phyloP scores from a whole-genome alignment of 2,888 invertebrate genomes.

The Panzeria rudis region DNA sequence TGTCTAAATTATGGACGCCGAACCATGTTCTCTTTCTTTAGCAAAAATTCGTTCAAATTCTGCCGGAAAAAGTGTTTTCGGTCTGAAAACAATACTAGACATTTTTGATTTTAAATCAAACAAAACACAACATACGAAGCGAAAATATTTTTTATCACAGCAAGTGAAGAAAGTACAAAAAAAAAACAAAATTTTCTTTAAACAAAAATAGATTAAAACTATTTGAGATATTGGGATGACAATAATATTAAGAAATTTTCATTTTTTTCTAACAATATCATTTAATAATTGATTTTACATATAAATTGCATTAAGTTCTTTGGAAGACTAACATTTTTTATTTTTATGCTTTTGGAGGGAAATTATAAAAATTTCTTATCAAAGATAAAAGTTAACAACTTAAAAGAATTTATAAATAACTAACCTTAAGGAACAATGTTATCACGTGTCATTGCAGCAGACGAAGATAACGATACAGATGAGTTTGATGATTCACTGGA shows the following conservation, averaged over 20 bases:
- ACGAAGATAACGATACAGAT: slow-evolving; percentile 56
- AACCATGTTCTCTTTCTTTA: no score
- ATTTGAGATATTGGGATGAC: not conserved
- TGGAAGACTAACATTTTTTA: slow-evolving; percentile 65
- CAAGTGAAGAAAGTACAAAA: not conserved
- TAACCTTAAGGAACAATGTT: slow-evolving; percentile 64
- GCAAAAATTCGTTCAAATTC: no score
- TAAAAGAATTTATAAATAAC: slow-evolving; percentile 26
- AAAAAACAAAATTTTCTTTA: not conserved
- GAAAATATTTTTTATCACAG: not conserved
- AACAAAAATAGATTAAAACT: not conserved
- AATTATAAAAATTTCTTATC: slow-evolving; percentile 16
- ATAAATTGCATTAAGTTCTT: slow-evolving; percentile 37
- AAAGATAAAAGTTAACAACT: not conserved
- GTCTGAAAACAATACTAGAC: no score
- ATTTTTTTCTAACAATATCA: not conserved
- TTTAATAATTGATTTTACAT: slow-evolving; percentile 23
- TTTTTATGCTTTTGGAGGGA: not conserved
- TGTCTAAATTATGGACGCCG: no score
- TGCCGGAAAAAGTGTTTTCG: no score
- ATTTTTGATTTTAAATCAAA: no score
- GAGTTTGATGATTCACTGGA: slow-evolving; percentile 59
- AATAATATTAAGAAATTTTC: not conserved
- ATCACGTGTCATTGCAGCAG: slow-evolving; percentile 46
- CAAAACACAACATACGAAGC: no score